Percentiles rank a stretch among this genome's conserved stretches.
phyloP scores from a whole-genome alignment of 2,113 vertebrate species.

The Lepisosteus osseus region DNA sequence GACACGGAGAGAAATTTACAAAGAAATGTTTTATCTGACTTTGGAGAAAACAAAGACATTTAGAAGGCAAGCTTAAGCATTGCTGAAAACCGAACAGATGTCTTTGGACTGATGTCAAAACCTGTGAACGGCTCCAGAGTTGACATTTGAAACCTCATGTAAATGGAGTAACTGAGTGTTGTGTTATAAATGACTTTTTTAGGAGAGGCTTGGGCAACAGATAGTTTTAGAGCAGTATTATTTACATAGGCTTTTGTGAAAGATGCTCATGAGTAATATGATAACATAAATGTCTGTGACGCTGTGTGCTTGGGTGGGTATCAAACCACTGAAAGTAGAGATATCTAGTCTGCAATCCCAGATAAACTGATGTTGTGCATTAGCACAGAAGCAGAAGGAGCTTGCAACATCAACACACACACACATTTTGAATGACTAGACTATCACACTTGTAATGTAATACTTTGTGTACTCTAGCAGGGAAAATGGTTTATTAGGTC shows the following conservation, averaged over 20 bases:
- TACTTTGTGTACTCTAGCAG: too few species aligned
- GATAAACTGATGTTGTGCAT: constrained; percentile 5
- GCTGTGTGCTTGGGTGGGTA: not conserved
- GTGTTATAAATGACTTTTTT: not conserved
- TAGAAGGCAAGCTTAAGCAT: not conserved
- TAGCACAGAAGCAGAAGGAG: not conserved
- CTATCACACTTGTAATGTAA: too few species aligned
- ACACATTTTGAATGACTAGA: not conserved
- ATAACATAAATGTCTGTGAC: not conserved
- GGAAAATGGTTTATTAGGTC: too few species aligned
- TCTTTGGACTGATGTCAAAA: constrained; percentile 17
- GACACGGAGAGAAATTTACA: not conserved
- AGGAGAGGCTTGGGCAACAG: not conserved
- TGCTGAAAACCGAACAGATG: constrained; percentile 8
- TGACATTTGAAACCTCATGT: constrained; percentile 15
- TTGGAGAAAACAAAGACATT: not conserved
- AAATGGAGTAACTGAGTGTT: constrained; percentile 4
- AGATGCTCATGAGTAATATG: constrained; percentile 7
- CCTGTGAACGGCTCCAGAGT: constrained; percentile 13
- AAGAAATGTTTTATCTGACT: not conserved
- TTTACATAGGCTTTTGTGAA: constrained; percentile 18
- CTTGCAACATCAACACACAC: constrained; percentile 2
- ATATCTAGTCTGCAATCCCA: constrained; percentile 5
- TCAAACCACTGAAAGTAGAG: constrained; percentile 45
- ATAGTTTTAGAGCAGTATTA: not conserved